Base-by-base conservation (phyloP, 1,140 invertebrate species). In the Popillia japonica region DNA sequence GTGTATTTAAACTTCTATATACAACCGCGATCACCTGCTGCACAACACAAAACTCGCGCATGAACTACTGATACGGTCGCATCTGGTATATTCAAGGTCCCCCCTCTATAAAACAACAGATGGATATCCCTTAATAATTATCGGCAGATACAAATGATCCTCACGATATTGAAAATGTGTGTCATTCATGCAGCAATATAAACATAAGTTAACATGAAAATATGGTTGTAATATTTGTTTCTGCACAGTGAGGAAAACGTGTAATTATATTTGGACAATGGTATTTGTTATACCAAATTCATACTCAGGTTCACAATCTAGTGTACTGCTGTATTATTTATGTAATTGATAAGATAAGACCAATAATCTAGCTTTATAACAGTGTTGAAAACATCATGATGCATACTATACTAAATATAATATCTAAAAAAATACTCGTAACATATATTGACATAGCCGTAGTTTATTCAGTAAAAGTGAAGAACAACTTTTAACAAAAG, bases 71-170 rank as follows among this genome's bases (percentile, higher is more conserved):
- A 68, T 68, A 68, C 9, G 61, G 61, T 22, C 61, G 61, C 61
- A 68, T 68, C 22, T 68, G 61, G 7, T 6, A 68, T 68, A 68
- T 68, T 68, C 61, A 68, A 68, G 61, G 61, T 68, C 61, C 61
- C 61, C 61, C 61, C 61, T 27, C 61, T 68, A 68, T 22, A 22
- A 22, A 22, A 68, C 61, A 55, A 6, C 61, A 68, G 27, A 68
- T 68, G 22, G 61, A 68, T 68, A 68, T 68, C 61, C 61, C 61
- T 68, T 68, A 68, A 68, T 68, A 68, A 68, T 68, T 68, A 68
- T 22, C 61, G 61, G 61, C 27, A 23, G 11, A 68, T 22, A 68
- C 61, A 11, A 68, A 23, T 34, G 9, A 34, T 34, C 22, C 27
- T 68, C 61, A 20, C 61, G 27, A 68, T 34, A 27, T 27, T 8